phyloP scores from a whole-genome alignment of 2,797 vertebrate species.

The Heteromormyrus szaboi region DNA sequence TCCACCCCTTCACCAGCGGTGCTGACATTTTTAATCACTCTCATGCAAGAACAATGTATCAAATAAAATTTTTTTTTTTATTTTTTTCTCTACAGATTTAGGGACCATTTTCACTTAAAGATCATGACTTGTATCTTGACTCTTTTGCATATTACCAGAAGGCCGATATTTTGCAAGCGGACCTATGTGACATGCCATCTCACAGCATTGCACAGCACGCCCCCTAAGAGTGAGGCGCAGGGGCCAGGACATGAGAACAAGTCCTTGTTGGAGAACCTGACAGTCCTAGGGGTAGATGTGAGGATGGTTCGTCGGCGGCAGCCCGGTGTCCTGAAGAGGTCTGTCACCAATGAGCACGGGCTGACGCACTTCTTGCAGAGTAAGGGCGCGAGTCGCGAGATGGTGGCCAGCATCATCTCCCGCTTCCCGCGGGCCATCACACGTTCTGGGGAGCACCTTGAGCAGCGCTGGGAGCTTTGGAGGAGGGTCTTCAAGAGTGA shows the following conservation, averaged over 20 bases:
- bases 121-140: constrained; percentile 10
- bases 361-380: constrained; percentile 58
- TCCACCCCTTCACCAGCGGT: not conserved
- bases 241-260: constrained; percentile 46
- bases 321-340: constrained; percentile 59
- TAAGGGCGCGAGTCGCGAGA: constrained; percentile 57
- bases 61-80: not conserved
- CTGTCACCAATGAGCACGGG: constrained; percentile 57
- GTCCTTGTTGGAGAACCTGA: constrained; percentile 59
- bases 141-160: constrained; percentile 28
- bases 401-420: constrained; percentile 66
- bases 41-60: not conserved
- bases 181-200: constrained; percentile 17
- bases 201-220: constrained; percentile 32
- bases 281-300: constrained; percentile 62
- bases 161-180: constrained; percentile 2
- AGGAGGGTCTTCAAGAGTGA: constrained; percentile 59
- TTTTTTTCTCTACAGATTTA: constrained; percentile 4
- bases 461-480: constrained; percentile 73
- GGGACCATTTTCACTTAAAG: constrained; percentile 26
- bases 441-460: constrained; percentile 58
- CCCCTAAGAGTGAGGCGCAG: not conserved
- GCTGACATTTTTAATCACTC: not conserved
- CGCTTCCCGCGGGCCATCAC: constrained; percentile 68
- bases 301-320: constrained; percentile 55